Base-by-base conservation (phyloP, 1,140 invertebrate species). In the Drosophila chauvacae region DNA sequence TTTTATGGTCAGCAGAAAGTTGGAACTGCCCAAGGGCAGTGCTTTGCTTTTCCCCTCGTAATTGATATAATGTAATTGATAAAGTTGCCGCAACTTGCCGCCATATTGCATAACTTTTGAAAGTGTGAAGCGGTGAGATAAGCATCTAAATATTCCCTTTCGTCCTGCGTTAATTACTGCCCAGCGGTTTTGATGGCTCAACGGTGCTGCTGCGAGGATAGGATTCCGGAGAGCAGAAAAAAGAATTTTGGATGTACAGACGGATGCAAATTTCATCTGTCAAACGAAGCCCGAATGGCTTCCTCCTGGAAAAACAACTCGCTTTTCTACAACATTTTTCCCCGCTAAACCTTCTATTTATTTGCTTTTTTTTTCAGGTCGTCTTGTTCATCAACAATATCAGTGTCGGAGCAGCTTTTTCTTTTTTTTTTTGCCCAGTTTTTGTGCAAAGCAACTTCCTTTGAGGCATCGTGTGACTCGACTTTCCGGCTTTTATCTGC, bases 21-120 rank as follows among this genome's bases (percentile, higher is more conserved):
- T 85, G 63, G 41, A 50, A 42, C 30, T 51, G 57, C 73, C 78
- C 62, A 55, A 66, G 78, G 78, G 39, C 55, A 58, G 58, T 37
- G 37, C 69, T 56, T 28, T 11, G 18, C 33, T 33, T 10, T 37
- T 20, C 51, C 20, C 35, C 35, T 56, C 57, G 77, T 88, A 88
- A 88, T 88, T 90, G 81, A 90, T 88, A 77, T 88, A 87, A 73
- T 83, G 69, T 82, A 86, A 87, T 86, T 86, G 82, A 77, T 86
- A 81, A 77, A 63, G 68, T 63, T 68, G 48, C 74, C 70, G 11
- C 53, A 50, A 62, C 50, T 71, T 58, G 13, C 50, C 6, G 44
- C 44, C 53, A 72, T 72, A 71, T 72, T 72, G 69, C 66, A 72
- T 72, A 72, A 72, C 66, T 72, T 55, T 50, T 20, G n/a, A 50